Percentiles rank a stretch among this genome's conserved stretches.
phyloP scores from a whole-genome alignment of 2,113 vertebrate species.

The Muntiacus muntjak region DNA sequence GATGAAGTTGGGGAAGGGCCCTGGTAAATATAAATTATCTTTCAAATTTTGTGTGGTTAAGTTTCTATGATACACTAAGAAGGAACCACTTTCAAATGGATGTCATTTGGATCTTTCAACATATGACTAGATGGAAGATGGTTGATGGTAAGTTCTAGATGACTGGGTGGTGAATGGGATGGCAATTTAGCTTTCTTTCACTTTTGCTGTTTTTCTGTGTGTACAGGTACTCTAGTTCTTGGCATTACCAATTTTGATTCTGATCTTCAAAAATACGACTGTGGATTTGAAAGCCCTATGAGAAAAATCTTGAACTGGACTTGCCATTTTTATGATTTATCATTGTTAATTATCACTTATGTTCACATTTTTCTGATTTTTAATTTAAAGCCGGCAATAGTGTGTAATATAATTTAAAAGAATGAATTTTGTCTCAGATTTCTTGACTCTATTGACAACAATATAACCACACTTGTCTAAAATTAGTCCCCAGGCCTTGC shows the following conservation, averaged over 20 bases:
- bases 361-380: not conserved
- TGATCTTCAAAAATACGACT: not conserved
- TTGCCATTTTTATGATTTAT: conserved; percentile 14
- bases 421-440: not conserved
- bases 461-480: not conserved
- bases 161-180: not conserved
- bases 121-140: not conserved
- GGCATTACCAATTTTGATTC: not conserved
- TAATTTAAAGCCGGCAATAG: not conserved
- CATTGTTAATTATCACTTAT: not conserved
- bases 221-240: not conserved
- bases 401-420: not conserved
- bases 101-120: not conserved
- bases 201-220: not conserved
- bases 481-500: not conserved
- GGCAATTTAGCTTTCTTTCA: not conserved
- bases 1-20: not conserved
- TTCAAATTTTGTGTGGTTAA: not conserved
- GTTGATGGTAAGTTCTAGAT: not conserved
- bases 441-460: conserved; percentile 19
- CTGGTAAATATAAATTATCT: not conserved
- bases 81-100: not conserved
- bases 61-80: not conserved
- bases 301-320: not conserved
- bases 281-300: not conserved